Conservation (phyloP, 2,888 invertebrate genomes). For the Odontomyia ornata region DNA sequence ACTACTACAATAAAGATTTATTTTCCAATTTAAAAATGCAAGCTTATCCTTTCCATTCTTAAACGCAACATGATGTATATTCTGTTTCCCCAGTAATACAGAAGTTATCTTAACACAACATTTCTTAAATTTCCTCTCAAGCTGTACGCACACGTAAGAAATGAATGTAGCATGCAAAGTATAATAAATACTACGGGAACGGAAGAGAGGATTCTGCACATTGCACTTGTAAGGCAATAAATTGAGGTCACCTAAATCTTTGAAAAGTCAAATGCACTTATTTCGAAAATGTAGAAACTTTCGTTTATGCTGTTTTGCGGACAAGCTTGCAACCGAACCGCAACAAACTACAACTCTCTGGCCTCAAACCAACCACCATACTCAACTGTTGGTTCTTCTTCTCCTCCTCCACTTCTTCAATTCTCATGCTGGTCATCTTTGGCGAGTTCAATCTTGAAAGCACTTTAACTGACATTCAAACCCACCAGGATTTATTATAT, state of each 20-base stretch:
- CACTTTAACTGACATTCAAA: constrained; percentile 36
- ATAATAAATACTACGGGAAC: constrained; percentile 2
- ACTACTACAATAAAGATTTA: too few relatives aligned
- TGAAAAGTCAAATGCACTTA: constrained; percentile 35
- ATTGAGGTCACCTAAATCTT: constrained; percentile 42
- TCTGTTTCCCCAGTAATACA: not conserved
- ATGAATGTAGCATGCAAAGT: constrained; percentile 6
- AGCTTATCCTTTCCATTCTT: too few relatives aligned
- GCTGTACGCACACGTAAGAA: constrained; percentile 4
- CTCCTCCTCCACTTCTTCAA: not conserved
- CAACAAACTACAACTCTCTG: not conserved
- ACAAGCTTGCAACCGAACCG: constrained; percentile 25
- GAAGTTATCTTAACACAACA: not conserved
- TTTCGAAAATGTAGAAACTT: constrained; percentile 34
- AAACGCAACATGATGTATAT: not conserved
- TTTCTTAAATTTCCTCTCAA: constrained; percentile 15
- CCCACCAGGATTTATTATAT: constrained; percentile 38
- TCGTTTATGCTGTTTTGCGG: constrained; percentile 32
- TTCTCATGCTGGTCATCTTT: too few relatives aligned
- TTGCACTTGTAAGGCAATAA: constrained; percentile 19
- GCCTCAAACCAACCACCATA: not conserved
- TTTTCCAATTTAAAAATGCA: too few relatives aligned
- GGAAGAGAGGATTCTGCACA: not conserved
- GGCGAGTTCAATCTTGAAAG: not conserved
- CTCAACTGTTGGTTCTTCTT: not conserved